A percentile compares a stretch with the other conserved stretches of the same genome.
Conservation (phyloP, 1,140 invertebrate genomes). For the Anthonomus grandis region DNA sequence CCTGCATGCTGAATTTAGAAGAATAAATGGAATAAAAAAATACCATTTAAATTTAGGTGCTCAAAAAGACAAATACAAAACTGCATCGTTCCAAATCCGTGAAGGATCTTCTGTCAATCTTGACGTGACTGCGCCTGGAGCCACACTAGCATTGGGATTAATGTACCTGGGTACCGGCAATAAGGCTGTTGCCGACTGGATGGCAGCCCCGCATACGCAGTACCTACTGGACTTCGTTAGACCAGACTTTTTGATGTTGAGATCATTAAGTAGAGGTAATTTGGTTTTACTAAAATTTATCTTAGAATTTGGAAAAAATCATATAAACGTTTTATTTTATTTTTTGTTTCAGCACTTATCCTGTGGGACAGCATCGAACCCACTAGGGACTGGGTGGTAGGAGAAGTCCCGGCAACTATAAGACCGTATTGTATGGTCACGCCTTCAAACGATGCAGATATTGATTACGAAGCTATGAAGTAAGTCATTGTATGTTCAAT, state of each 20-base stretch:
- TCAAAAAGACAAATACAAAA: slow-evolving; percentile 84
- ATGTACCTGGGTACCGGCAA: slow-evolving; percentile 89
- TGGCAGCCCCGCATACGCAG: slow-evolving; percentile 84
- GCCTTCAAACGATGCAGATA: slow-evolving; percentile 59
- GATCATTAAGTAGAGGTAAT: slow-evolving; percentile 70
- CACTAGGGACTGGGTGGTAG: slow-evolving; percentile 79
- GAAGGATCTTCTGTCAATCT: slow-evolving; percentile 94
- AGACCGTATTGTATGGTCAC: slow-evolving; percentile 67
- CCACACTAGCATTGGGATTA: slow-evolving; percentile 88
- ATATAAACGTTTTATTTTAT: not conserved
- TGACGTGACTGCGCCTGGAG: slow-evolving; percentile 93
- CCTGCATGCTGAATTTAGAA: no score
- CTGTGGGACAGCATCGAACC: slow-evolving; percentile 84
- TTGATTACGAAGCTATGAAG: slow-evolving; percentile 96
- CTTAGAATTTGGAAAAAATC: not conserved
- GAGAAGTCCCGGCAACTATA: slow-evolving; percentile 75
- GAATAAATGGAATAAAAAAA: no score
- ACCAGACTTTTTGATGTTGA: slow-evolving; percentile 86
- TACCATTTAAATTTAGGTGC: slow-evolving; percentile 52
- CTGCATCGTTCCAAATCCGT: slow-evolving; percentile 76
- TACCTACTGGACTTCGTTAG: slow-evolving; percentile 90
- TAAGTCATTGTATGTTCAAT: slow-evolving; percentile 50
- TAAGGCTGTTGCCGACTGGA: slow-evolving; percentile 89
- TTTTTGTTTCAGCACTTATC: slow-evolving; percentile 56
- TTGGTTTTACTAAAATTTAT: not conserved